Evolutionary conservation across 1,140 invertebrate species (phyloP).

Genomic region (Heliconius nattereri): DNA sequence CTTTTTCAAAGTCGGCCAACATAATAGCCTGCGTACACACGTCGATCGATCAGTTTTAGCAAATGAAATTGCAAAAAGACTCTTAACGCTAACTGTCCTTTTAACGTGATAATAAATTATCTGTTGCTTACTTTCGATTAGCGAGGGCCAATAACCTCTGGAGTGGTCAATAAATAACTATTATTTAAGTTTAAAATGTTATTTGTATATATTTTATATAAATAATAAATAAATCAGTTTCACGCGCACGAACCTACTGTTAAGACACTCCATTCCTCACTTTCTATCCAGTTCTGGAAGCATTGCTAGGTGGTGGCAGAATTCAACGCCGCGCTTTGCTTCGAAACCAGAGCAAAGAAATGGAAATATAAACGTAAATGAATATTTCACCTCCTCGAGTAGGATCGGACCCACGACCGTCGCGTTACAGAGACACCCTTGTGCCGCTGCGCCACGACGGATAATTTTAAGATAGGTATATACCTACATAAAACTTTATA

Average conservation of each 20-base stretch:
- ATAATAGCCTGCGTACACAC: not conserved
- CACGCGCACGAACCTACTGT: no score
- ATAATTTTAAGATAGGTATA: no score
- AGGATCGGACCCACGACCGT: no score
- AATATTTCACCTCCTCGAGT: no score
- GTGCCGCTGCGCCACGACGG: no score
- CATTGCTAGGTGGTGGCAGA: no score
- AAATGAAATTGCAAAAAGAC: conserved; percentile 6
- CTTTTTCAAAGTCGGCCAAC: not conserved
- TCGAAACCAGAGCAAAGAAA: no score
- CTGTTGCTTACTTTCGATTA: conserved; percentile 12
- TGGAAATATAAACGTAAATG: no score
- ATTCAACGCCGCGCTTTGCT: no score
- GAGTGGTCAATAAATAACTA: not conserved
- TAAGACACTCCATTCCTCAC: no score
- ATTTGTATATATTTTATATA: not conserved
- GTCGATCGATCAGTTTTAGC: not conserved
- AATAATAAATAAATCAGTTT: not conserved
- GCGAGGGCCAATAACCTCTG: not conserved
- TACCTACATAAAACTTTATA: not conserved
- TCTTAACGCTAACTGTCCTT: conserved; percentile 10
- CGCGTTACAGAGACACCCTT: no score
- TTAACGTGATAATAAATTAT: conserved; percentile 16
- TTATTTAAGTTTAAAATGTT: not conserved
- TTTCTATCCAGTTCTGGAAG: no score